Conservation (phyloP, 2,888 invertebrate species). For the Limnephilus rhombicus region DNA sequence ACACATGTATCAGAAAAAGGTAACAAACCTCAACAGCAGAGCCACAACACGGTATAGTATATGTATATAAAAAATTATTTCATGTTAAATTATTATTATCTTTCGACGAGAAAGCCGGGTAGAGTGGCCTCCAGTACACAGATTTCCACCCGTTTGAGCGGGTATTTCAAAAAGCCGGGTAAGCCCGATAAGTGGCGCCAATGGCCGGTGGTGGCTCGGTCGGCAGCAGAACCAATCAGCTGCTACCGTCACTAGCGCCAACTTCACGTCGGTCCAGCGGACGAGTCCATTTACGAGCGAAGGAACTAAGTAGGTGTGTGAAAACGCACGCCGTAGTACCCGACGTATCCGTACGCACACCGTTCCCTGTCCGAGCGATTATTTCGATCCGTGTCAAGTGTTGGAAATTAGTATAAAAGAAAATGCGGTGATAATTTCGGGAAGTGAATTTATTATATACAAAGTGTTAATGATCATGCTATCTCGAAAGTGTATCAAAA, state of each 20-base stretch:
- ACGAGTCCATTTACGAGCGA: slow-evolving; percentile 65
- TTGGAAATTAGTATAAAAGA: slow-evolving; percentile 49
- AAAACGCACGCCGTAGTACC: slow-evolving; percentile 60
- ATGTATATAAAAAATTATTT: not conserved
- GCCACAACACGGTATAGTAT: too few relatives aligned
- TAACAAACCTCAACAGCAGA: too few relatives aligned
- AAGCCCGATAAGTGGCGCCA: slow-evolving; percentile 58
- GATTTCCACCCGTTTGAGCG: slow-evolving; percentile 16
- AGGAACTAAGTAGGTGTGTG: slow-evolving; percentile 62
- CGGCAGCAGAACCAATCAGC: slow-evolving; percentile 59
- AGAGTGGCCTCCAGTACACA: not conserved
- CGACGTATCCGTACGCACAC: slow-evolving; percentile 54
- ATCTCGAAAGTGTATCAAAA: slow-evolving; percentile 52
- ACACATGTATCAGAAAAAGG: too few relatives aligned
- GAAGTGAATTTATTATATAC: slow-evolving; percentile 53
- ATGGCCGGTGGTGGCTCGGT: slow-evolving; percentile 29
- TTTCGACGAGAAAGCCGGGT: not conserved
- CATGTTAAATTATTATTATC: not conserved
- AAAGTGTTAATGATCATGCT: slow-evolving; percentile 60
- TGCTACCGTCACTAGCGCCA: slow-evolving; percentile 56
- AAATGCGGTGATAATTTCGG: slow-evolving; percentile 57
- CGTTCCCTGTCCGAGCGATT: slow-evolving; percentile 51
- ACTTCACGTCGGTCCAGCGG: slow-evolving; percentile 58
- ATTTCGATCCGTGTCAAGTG: slow-evolving; percentile 59
- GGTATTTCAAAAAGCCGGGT: slow-evolving; percentile 27